Conservation (phyloP, 2,113 vertebrate genomes). For the Notothenia coriiceps region DNA sequence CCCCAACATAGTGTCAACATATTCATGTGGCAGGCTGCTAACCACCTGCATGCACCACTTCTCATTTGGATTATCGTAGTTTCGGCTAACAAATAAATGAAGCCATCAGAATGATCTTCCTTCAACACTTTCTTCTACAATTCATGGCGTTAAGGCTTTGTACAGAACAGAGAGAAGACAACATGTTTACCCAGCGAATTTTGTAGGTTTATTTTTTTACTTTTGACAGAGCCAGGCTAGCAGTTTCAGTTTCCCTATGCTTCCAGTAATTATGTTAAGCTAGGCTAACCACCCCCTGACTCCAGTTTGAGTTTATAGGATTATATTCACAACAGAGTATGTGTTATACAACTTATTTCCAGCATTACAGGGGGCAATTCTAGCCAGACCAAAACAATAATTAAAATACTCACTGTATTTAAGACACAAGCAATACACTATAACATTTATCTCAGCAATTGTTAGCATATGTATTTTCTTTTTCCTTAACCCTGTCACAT, state of each 20-base stretch:
- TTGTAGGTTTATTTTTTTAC: background rate
- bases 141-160: background rate
- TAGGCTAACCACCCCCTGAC: no score
- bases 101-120: background rate
- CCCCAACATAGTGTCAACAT: background rate
- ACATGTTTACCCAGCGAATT: background rate
- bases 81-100: background rate
- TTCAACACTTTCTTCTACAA: background rate
- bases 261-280: no score
- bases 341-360: no score
- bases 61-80: background rate
- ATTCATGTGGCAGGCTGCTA: background rate
- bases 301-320: no score
- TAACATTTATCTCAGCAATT: background rate
- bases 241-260: background rate
- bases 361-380: no score
- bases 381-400: background rate
- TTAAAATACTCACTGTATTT: background rate
- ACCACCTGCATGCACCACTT: background rate
- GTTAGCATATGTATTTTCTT: background rate
- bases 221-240: background rate
- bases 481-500: background rate
- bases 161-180: background rate
- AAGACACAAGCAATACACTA: background rate
- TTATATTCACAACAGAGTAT: no score